Conservation (phyloP, 2,888 invertebrate species). For the Luperina testacea region DNA sequence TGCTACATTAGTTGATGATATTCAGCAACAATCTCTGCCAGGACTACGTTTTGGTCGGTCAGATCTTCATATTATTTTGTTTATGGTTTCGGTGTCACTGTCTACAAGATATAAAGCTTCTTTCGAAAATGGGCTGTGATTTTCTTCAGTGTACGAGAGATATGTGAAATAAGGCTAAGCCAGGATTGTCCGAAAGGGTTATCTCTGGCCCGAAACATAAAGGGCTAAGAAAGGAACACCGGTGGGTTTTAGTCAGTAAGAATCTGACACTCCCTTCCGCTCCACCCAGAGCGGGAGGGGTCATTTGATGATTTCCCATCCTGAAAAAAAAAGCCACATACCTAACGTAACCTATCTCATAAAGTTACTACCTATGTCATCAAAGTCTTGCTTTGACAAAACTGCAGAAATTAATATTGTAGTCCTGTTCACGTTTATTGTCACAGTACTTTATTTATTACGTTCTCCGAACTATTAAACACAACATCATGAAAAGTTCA, state of each 20-base stretch:
- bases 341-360: background rate
- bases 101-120: no score
- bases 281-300: no score
- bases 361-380: background rate
- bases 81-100: background rate
- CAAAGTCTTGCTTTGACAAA: constrained; percentile 5
- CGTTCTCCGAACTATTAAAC: constrained; percentile 25
- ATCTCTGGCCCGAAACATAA: no score
- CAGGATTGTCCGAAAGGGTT: no score
- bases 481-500: constrained; percentile 40
- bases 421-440: constrained; percentile 8
- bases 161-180: background rate
- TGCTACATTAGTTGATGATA: background rate
- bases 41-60: background rate
- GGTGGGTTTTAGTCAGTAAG: no score
- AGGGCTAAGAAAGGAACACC: no score
- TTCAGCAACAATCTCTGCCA: background rate
- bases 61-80: background rate
- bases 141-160: background rate
- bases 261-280: no score
- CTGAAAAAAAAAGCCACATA: no score
- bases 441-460: constrained; percentile 42
- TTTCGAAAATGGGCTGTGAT: background rate
- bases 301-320: no score
- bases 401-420: constrained; percentile 9